A percentile compares a stretch with the other conserved stretches of the same genome.
Conservation (phyloP, 2,113 vertebrate species). For the Callochromis pleurospilus region DNA sequence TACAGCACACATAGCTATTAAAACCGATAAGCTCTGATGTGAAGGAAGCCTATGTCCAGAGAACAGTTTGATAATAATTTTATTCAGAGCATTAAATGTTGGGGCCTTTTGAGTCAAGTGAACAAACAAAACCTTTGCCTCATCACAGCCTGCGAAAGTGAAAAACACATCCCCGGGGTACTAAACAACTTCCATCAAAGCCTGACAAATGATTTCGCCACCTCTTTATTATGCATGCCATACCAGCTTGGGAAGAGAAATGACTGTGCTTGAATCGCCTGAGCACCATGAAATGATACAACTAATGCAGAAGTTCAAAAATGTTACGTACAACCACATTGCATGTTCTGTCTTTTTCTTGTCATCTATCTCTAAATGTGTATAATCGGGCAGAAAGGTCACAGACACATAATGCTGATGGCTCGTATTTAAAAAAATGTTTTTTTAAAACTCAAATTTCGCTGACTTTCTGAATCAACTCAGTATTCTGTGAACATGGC, state of each 20-base stretch:
- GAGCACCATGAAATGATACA: constrained; percentile 56
- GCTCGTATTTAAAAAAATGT: neutral
- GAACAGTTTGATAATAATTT: constrained; percentile 53
- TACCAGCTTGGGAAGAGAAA: constrained; percentile 17
- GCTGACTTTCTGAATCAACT: neutral
- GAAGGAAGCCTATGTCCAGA: constrained; percentile 56
- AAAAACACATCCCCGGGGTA: neutral
- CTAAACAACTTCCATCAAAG: constrained; percentile 44
- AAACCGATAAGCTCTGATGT: constrained; percentile 83
- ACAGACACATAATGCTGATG: neutral
- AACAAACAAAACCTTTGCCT: constrained; percentile 13
- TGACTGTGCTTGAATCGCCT: constrained; percentile 36
- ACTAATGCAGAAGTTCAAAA: constrained; percentile 32
- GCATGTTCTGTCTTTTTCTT: constrained; percentile 12
- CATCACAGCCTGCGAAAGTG: neutral
- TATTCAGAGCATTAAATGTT: constrained; percentile 53
- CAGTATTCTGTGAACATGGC: neutral
- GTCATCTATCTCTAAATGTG: neutral
- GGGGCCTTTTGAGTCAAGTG: constrained; percentile 26
- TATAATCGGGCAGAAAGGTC: constrained; percentile 22
- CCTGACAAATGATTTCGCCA: constrained; percentile 34
- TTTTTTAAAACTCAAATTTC: neutral
- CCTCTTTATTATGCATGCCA: constrained; percentile 49
- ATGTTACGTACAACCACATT: constrained; percentile 26
- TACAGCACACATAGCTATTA: constrained; percentile 86